These are phyloP conservation scores for Lamproptera curius DNA, from an alignment of 2,888 invertebrate species.

Conservation along the genomic window DNA sequence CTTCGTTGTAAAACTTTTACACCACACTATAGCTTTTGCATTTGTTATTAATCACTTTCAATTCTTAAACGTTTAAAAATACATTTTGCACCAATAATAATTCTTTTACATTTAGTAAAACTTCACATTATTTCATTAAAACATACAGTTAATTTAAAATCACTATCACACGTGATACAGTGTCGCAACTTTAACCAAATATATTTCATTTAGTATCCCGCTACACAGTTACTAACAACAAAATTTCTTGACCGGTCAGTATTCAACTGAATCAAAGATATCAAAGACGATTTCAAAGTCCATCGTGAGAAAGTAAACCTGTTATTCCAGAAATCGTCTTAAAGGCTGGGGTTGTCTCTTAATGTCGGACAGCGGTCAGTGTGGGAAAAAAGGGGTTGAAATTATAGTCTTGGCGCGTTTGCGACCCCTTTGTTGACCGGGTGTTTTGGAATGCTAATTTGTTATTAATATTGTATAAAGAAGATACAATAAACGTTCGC, in stretches of 20 bases:
- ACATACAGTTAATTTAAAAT: not conserved
- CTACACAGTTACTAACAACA: not conserved
- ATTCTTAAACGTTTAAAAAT: too few species aligned
- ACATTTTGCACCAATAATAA: not conserved
- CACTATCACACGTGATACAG: too few species aligned
- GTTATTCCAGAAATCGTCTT: conserved; percentile 37
- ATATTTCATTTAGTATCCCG: too few species aligned
- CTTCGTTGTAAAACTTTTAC: too few species aligned
- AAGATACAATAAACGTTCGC: too few species aligned
- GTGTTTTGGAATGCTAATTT: not conserved
- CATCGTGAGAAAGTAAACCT: conserved; percentile 47
- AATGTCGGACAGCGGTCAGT: conserved; percentile 41
- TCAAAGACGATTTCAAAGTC: conserved; percentile 34
- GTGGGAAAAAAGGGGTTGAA: conserved; percentile 33
- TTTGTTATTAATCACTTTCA: too few species aligned
- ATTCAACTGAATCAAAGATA: conserved; percentile 29
- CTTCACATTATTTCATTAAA: not conserved
- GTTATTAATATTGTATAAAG: not conserved
- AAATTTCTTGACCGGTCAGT: conserved; percentile 28
- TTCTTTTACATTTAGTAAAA: not conserved
- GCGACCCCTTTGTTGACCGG: too few species aligned
- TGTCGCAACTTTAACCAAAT: too few species aligned
- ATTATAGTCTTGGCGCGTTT: too few species aligned
- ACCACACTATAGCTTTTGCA: too few species aligned
- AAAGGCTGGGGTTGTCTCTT: conserved; percentile 36